Conservation (phyloP, 1,140 invertebrate genomes). For the Sminthurinus signatus region DNA sequence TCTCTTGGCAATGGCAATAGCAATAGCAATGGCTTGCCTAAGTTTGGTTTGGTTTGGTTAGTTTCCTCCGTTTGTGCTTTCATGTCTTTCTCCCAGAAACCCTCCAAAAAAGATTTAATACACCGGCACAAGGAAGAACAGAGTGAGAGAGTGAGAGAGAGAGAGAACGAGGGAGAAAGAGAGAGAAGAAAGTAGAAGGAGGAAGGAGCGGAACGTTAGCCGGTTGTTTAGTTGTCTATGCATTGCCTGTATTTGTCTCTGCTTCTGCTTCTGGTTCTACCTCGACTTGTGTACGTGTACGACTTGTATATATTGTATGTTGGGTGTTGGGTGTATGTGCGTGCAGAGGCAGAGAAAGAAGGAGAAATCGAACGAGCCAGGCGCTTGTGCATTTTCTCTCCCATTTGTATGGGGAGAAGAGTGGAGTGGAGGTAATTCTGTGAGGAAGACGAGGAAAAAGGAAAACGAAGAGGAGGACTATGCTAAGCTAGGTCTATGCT, state of each 20-base stretch:
- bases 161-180: no score
- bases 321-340: no score
- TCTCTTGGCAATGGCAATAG: no score
- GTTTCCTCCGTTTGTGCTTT: not conserved
- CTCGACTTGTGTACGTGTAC: not conserved
- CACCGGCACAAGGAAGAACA: no score
- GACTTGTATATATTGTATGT: no score
- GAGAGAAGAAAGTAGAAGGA: no score
- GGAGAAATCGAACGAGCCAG: slow-evolving; percentile 5
- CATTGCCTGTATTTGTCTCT: not conserved
- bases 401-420: not conserved
- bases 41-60: not conserved
- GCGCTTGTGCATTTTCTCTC: slow-evolving; percentile 30
- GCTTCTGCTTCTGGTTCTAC: not conserved
- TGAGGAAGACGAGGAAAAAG: not conserved
- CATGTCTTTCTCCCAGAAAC: no score
- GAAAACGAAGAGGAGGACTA: not conserved
- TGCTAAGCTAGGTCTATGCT: not conserved
- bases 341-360: slow-evolving; percentile 22
- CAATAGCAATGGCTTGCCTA: no score
- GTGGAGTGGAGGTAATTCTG: not conserved
- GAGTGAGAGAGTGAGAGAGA: no score
- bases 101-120: no score
- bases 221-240: slow-evolving; percentile 4
- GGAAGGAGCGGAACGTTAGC: not conserved